phyloP scores from a whole-genome alignment of 35 echinoderm and acorn worm species.

The Lytechinus variegatus region DNA sequence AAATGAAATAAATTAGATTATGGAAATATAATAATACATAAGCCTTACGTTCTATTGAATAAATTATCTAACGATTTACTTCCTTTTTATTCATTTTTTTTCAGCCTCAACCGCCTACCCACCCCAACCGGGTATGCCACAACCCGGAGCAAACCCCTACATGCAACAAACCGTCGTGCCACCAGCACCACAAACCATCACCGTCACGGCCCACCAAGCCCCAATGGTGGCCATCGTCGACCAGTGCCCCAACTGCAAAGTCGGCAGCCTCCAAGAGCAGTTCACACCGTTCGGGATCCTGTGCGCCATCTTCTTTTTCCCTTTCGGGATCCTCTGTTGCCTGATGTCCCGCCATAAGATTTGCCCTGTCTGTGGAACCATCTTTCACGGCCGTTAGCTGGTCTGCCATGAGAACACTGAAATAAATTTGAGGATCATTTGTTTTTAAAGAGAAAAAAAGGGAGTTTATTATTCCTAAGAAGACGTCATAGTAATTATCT shows the following conservation, averaged over 20 bases:
- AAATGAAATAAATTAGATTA: no score
- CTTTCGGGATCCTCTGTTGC: conserved; percentile 56
- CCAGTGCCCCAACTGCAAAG: conserved; percentile 60
- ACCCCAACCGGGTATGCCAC: neutral
- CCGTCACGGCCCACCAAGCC: conserved; percentile 21
- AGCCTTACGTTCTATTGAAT: no score
- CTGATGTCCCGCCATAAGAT: conserved; percentile 56
- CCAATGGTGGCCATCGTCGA: conserved; percentile 39
- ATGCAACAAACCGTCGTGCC: conserved; percentile 9
- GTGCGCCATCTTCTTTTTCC: conserved; percentile 65
- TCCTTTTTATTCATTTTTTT: neutral
- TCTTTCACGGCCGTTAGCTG: conserved; percentile 39
- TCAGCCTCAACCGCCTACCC: neutral
- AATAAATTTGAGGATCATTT: neutral
- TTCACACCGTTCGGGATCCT: conserved; percentile 58
- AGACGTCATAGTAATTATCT: no score
- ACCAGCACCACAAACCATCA: conserved; percentile 28
- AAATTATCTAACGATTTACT: neutral
- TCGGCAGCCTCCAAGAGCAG: conserved; percentile 30
- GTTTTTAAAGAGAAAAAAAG: neutral
- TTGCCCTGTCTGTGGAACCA: conserved; percentile 46
- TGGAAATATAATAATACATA: no score
- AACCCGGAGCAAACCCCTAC: neutral
- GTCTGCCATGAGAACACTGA: neutral
- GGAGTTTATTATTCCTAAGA: neutral